These are phyloP conservation scores for Adelognathus sp. DNA, from an alignment of 2,888 invertebrate species.

Conservation along the genomic window DNA sequence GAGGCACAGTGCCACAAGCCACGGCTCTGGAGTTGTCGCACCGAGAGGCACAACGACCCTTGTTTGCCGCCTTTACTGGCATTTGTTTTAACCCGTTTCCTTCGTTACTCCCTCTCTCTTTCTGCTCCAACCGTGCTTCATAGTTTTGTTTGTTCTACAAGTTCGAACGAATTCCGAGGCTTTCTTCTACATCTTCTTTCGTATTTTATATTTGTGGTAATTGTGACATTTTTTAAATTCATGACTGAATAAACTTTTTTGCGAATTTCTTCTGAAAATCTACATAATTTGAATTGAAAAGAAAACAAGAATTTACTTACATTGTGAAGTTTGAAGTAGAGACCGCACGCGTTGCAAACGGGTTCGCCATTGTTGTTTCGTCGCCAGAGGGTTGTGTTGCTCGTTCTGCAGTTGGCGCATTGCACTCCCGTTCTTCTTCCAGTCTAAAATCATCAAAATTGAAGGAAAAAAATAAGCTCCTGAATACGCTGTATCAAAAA, in stretches of 20 bases:
- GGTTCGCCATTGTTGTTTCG: constrained; percentile 99
- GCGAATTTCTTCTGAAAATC: neutral
- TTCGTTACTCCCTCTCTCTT: constrained; percentile 19
- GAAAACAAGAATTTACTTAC: constrained; percentile 68
- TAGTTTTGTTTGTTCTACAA: neutral
- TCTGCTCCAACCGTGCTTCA: neutral
- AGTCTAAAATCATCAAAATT: constrained; percentile 67
- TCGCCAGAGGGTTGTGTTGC: constrained; percentile 97
- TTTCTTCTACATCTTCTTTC: neutral
- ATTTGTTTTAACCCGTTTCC: constrained; percentile 67
- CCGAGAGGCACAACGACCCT: constrained; percentile 62
- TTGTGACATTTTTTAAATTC: neutral
- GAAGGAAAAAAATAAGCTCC: too few relatives aligned
- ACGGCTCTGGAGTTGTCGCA: neutral
- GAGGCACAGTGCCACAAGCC: constrained; percentile 19
- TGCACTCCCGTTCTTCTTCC: constrained; percentile 84
- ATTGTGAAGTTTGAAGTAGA: constrained; percentile 93
- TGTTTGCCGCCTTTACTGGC: constrained; percentile 72
- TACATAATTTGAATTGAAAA: neutral
- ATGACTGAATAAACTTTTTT: neutral
- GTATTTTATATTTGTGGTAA: neutral
- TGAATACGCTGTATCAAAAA: too few relatives aligned
- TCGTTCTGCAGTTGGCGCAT: constrained; percentile 89
- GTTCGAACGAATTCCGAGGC: neutral
- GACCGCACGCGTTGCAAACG: constrained; percentile 99